Evolutionary conservation across 2,888 invertebrate genomes (phyloP), one percentile per base, ranked within the genome.

Genomic region (Biston betularia): DNA sequence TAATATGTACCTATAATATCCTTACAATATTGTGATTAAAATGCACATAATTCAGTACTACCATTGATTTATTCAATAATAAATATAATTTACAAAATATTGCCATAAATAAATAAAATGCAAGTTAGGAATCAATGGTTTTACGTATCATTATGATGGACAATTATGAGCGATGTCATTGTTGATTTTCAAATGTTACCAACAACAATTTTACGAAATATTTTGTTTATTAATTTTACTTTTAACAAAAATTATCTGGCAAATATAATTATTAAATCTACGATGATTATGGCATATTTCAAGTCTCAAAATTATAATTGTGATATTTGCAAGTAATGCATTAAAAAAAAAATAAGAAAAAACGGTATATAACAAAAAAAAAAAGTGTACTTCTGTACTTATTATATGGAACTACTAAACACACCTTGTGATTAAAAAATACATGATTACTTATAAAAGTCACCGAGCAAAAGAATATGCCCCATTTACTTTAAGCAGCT

Each of bases 91-190:
- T 62, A 64, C 40, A 59, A 68, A 35, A 40, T 49, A 62, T 72
- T 73, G 57, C 63, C 74, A 72, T 75, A 69, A 81, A 85, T 84
- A 85, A 87, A 85, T 84, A 84, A 85, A 85, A 86, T 85, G 83
- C 85, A 79, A 68, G 72, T 74, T 69, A 84, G 80, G 80, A 87
- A 86, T 82, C 80, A 75, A 78, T 72, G 76, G 73, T 73, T 46
- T 63, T 71, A 72, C 59, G 70, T 61, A 56, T 70, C 33, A 33
- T 59, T 50, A 49, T 5, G 40, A 46, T 24, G 33, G n/a, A 9
- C n/a, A 33, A n/a, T 49, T 45, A 44, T 3, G 6, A n/a, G 12
- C 4, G 0, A 34, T 10, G 8, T 42, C 34, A 34, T 8, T 35
- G 0, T 55, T 44, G 34, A 35, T 45, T 11, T 34, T n/a, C 56